Evolutionary conservation across 2,888 invertebrate genomes (phyloP).

Genomic region (Quadroppia sp.): DNA sequence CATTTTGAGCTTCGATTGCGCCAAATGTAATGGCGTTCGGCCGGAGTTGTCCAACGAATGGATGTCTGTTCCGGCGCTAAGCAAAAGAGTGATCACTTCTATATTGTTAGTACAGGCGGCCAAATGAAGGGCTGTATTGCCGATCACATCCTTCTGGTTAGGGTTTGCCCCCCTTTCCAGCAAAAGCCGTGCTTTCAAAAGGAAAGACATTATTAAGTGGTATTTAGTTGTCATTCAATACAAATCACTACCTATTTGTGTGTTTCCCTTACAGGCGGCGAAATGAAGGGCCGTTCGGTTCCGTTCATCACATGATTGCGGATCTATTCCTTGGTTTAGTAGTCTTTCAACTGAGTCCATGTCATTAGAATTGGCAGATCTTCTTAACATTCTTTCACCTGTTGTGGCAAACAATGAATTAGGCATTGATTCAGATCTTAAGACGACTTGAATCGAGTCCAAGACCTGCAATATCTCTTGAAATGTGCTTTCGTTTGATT

Average conservation of each 20-base stretch:
- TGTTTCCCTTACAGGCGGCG: constrained; percentile 78
- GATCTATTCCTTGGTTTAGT: constrained; percentile 66
- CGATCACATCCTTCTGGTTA: constrained; percentile 74
- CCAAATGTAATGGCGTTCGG: constrained; percentile 76
- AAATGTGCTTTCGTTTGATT: constrained; percentile 3
- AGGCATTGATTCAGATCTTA: background rate
- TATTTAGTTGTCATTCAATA: no score
- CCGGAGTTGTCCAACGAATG: constrained; percentile 70
- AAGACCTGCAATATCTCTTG: constrained; percentile 24
- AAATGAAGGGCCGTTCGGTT: constrained; percentile 78
- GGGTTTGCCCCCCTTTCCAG: constrained; percentile 78
- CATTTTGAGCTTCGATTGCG: constrained; percentile 66
- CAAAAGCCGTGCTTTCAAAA: constrained; percentile 56
- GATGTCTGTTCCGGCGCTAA: constrained; percentile 76
- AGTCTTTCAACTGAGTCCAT: constrained; percentile 64
- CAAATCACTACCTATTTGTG: constrained; percentile 63
- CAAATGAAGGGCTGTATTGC: constrained; percentile 83
- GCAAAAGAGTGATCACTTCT: constrained; percentile 68
- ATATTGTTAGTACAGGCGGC: constrained; percentile 78
- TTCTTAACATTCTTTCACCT: constrained; percentile 60
- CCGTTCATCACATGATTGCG: constrained; percentile 71
- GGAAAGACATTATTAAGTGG: no score
- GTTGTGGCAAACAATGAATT: constrained; percentile 26
- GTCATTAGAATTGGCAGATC: constrained; percentile 72
- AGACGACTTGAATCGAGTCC: background rate